Evolutionary conservation across 2,797 vertebrate species (phyloP), one percentile per base, ranked within the genome.

Genomic region (Taeniopygia guttata): DNA sequence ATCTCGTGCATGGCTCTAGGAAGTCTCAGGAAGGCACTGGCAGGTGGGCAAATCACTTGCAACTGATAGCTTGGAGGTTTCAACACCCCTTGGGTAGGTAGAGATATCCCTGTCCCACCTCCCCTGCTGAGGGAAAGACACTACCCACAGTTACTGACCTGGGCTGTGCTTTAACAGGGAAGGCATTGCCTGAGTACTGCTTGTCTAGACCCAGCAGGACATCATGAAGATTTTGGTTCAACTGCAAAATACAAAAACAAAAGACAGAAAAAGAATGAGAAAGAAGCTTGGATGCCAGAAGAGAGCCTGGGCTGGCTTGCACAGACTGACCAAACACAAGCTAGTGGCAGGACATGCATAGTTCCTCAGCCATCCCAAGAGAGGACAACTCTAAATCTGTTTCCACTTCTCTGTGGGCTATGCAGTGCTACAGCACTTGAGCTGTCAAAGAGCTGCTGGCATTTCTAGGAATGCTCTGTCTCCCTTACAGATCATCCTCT

Each of bases 121-220:
- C 21, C 60, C 51, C 26, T 23, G n/a, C 20, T 55, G 48, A 67
- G 11, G 32, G 30, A 49, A 55, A 76, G 10, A 17, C 8, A 27
- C 27, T 34, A 20, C 63, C 67, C 76, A 76, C 52, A 68, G 16
- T 77, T 95, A 97, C 98, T 93, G 91, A 98, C 98, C 98, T 98
- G 91, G 98, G 98, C 95, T 98, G 98, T 72, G 97, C 97, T 98
- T 98, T 98, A 92, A 98, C 19, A 0, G 97, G 96, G 87, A 97
- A 98, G 59, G 97, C 96, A 87, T 98, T 98, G 94, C 97, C 97
- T 5, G 97, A 96, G 11, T 98, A 98, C 96, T 99, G 98, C 92
- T 99, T 98, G 80, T 99, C 99, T 97, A 99, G 98, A 97, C 98
- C 98, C 98, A 98, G 97, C 98, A 99, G 98, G 95, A 99, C 98